Percentiles rank a stretch among this genome's conserved stretches.
phyloP scores from a whole-genome alignment of 2,113 vertebrate species.

The Nothocercus julius region DNA sequence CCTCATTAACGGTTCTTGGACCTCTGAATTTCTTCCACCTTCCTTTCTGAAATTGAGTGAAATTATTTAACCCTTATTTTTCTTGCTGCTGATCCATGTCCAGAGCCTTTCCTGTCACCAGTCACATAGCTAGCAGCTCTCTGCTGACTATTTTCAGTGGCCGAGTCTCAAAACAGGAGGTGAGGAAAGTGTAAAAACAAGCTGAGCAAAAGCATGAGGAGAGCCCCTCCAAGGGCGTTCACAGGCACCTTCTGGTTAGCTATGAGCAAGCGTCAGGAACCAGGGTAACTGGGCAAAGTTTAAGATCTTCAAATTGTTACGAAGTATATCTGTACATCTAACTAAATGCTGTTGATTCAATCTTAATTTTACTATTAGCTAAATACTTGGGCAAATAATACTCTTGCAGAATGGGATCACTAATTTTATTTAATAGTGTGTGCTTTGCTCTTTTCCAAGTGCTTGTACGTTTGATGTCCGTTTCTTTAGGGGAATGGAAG shows the following conservation, averaged over 20 bases:
- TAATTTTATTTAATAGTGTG: not conserved
- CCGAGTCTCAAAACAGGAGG: too few relatives aligned
- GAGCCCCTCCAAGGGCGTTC: not conserved
- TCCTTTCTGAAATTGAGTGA: not conserved
- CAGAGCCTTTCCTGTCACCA: not conserved
- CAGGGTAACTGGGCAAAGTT: not conserved
- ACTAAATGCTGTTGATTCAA: not conserved
- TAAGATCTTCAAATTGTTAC: not conserved
- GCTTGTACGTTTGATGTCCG: not conserved
- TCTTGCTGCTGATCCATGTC: not conserved
- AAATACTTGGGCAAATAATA: not conserved
- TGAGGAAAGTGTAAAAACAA: not conserved
- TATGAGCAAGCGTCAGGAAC: not conserved
- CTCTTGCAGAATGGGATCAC: not conserved
- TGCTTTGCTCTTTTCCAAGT: not conserved
- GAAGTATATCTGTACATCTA: not conserved
- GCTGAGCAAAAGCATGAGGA: not conserved
- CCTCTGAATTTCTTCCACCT: not conserved
- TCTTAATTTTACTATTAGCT: not conserved
- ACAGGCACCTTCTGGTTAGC: not conserved
- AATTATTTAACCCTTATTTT: not conserved
- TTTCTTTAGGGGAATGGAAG: not conserved
- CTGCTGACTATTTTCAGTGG: too few relatives aligned
- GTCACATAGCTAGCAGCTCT: fast-evolving
- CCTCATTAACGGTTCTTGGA: not conserved